These are phyloP conservation scores for Pterois miles DNA, from an alignment of 2,797 vertebrate species.

Conservation along the genomic window DNA sequence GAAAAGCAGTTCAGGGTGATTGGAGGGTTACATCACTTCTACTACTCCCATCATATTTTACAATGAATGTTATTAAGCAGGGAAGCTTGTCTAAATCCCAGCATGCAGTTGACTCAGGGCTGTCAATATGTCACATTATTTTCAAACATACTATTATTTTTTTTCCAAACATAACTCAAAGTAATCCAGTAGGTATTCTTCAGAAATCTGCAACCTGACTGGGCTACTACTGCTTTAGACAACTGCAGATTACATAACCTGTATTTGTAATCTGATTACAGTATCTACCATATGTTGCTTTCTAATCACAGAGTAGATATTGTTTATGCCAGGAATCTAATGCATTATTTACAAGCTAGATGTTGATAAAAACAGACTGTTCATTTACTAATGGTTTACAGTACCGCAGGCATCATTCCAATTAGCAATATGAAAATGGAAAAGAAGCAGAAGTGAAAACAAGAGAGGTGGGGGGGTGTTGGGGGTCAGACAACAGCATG, in stretches of 20 bases:
- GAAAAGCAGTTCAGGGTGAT: constrained; percentile 88
- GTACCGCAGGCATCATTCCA: constrained; percentile 92
- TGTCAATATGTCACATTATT: constrained; percentile 8
- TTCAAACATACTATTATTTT: constrained; percentile 10
- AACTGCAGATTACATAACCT: constrained; percentile 56
- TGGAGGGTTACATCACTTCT: constrained; percentile 87
- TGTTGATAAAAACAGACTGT: constrained; percentile 98
- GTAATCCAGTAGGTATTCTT: neutral
- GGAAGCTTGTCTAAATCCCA: constrained; percentile 82
- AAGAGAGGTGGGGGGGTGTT: neutral
- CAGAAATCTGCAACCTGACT: neutral
- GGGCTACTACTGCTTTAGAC: constrained; percentile 27
- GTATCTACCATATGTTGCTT: constrained; percentile 53
- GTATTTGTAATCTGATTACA: constrained; percentile 72
- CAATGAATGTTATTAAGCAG: constrained; percentile 79
- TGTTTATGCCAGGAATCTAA: constrained; percentile 92
- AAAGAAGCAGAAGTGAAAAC: constrained; percentile 72
- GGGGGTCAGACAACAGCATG: constrained; percentile 39
- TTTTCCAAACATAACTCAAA: neutral
- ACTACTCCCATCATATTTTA: constrained; percentile 88
- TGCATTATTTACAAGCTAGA: constrained; percentile 98
- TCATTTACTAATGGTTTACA: constrained; percentile 98
- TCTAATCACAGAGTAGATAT: constrained; percentile 81
- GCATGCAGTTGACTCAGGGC: constrained; percentile 35
- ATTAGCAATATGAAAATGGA: constrained; percentile 90